phyloP scores from a whole-genome alignment of 2,888 invertebrate genomes.

The Chymomyza fuscimana region DNA sequence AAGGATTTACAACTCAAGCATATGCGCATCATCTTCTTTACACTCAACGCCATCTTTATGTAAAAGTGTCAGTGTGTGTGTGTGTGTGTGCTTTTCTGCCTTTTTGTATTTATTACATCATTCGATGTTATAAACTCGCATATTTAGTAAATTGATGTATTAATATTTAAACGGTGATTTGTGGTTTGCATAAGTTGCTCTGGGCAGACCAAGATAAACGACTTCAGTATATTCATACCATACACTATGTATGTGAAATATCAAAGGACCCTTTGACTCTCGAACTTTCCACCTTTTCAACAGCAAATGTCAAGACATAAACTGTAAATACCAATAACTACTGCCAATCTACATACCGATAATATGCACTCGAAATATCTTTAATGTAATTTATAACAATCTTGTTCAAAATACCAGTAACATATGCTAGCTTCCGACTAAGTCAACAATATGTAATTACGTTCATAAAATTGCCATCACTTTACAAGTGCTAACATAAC shows the following conservation, averaged over 20 bases:
- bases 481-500: not conserved
- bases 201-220: not conserved
- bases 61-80: conserved; percentile 16
- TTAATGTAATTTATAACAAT: not conserved
- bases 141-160: conserved; percentile 79
- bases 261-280: no score
- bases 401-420: not conserved
- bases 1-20: conserved; percentile 44
- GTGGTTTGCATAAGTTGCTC: conserved; percentile 56
- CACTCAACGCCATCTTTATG: conserved; percentile 41
- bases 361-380: not conserved
- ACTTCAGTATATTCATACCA: not conserved
- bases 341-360: not conserved
- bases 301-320: not conserved
- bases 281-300: not conserved
- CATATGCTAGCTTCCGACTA: not conserved
- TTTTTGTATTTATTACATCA: no score
- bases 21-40: conserved; percentile 44
- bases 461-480: not conserved
- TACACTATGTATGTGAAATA: no score
- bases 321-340: not conserved
- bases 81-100: not conserved
- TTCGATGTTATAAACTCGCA: conserved; percentile 71
- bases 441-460: not conserved
- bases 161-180: conserved; percentile 79